Base-by-base conservation (phyloP, 2,797 vertebrate species). In the Dryobates pubescens region DNA sequence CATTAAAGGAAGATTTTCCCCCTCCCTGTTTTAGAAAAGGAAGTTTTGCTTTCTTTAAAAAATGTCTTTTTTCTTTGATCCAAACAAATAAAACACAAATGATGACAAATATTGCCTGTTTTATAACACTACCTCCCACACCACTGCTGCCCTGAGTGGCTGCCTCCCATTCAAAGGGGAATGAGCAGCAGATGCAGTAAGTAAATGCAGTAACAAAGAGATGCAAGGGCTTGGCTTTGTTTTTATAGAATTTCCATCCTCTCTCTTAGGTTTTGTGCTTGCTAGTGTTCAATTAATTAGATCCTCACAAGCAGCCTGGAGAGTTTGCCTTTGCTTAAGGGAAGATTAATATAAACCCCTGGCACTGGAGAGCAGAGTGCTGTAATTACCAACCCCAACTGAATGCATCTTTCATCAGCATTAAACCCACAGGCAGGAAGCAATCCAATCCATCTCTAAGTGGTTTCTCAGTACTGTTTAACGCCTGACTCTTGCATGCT, bases 41-140 rank as follows among this genome's bases (percentile, higher is more conserved):
- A 61, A 76, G 20, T 57, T 89, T 82, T 87, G 5, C 19, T 86
- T 71, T 62, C 26, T 53, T 68, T 41, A 3, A 32, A 9, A 7
- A 38, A 8, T 27, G 3, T 63, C 7, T 83, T 41, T 72, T 36
- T 94, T 75, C 65, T 92, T 93, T 92, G 86, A 93, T 91, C 59
- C 53, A 82, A 81, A 70, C 30, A 92, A 91, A 80, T 61, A 80
- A 89, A 87, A 47, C 18, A 64, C 24, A 90, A 89, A 80, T 13
- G 36, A 57, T 76, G 79, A 83, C 23, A 49, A 85, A 90, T 77
- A 63, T 13, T 57, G 53, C 26, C 27, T 4, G 0, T 78, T 94
- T 77, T 26, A 22, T 51, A 77, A 74, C 54, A 82, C 47, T 12
- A 13, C 17, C 67, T 65, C 62, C 18, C 27, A 17, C 53, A 51